Evolutionary conservation across 1,140 invertebrate species (phyloP).

Genomic region (Pachypeltis micranthus): DNA sequence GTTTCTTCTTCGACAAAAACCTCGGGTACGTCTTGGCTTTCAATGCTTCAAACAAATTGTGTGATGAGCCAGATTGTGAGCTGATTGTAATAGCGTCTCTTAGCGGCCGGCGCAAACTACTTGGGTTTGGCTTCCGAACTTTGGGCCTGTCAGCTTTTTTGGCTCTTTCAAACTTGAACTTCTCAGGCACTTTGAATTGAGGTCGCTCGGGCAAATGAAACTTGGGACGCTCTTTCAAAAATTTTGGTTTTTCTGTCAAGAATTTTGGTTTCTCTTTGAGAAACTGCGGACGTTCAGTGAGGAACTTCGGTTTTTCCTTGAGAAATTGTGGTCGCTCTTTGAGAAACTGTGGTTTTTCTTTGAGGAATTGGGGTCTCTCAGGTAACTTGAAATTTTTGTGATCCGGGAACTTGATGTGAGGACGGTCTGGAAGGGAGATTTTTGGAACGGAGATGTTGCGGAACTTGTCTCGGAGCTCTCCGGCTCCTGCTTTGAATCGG

Average conservation of each 20-base stretch:
- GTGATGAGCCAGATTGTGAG: slow-evolving; percentile 26
- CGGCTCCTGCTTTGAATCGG: slow-evolving; percentile 43
- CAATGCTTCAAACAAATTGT: slow-evolving; percentile 47
- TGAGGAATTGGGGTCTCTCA: slow-evolving; percentile 45
- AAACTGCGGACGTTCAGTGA: slow-evolving; percentile 42
- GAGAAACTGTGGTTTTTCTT: slow-evolving; percentile 47
- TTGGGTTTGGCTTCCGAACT: slow-evolving; percentile 36
- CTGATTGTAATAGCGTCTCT: slow-evolving; percentile 19
- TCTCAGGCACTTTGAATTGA: slow-evolving; percentile 47
- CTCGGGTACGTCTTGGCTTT: slow-evolving; percentile 62
- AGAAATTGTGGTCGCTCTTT: slow-evolving; percentile 40
- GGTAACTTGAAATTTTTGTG: slow-evolving; percentile 47
- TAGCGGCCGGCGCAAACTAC: slow-evolving; percentile 25
- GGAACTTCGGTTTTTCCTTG: slow-evolving; percentile 34
- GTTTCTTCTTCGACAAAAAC: slow-evolving; percentile 51
- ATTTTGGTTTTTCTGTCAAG: slow-evolving; percentile 42
- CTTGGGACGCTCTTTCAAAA: slow-evolving; percentile 29
- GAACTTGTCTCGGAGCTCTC: slow-evolving; percentile 23
- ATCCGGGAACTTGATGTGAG: slow-evolving; percentile 44
- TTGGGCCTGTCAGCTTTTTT: slow-evolving; percentile 30
- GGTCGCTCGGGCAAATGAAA: slow-evolving; percentile 47
- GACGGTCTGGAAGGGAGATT: slow-evolving; percentile 35
- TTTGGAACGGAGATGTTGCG: slow-evolving; percentile 28
- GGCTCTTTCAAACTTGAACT: slow-evolving; percentile 25
- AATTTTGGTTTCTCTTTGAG: slow-evolving; percentile 34